Base-by-base conservation (phyloP, 2,888 invertebrate species). In the Lamellibrachia satsuma region DNA sequence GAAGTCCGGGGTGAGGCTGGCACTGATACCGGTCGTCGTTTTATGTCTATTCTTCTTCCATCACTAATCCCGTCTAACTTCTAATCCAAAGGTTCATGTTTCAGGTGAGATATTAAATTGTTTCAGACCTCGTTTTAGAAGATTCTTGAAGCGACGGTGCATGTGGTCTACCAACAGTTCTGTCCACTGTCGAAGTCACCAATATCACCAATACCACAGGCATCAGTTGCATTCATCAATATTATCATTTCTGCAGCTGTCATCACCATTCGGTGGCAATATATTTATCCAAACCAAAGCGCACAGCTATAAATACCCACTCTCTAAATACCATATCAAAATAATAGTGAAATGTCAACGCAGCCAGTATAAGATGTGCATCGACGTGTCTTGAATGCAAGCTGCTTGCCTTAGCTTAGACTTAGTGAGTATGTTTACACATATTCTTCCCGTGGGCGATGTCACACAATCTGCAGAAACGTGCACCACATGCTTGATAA, bases 361-460 rank as follows among this genome's bases (percentile, higher is more conserved):
- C 11, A 22, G 75, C 75, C 75, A 11, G 22, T 75, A 22, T 75
- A 75, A 75, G 75, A 75, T 75, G 75, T 75, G 75, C 75, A 15
- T 75, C 75, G 75, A 75, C 75, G 22, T 75, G n/a, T 75, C 75
- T 75, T 75, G 75, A 75, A 75, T 15, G 75, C 75, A 75, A 75
- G 6, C 15, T 75, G 75, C 6, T 75, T n/a, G 75, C 22, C 75
- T 75, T 0, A n/a, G n/a, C n/a, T n/a, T n/a, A n/a, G n/a, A n/a
- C n/a, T n/a, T n/a, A n/a, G 75, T 75, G 75, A 75, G 75, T 75
- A n/a, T 75, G 75, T 75, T 75, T 75, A 75, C 22, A n/a, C 75
- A 75, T 75, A 55, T 75, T 22, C 22, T 75, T 75, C 75, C 6
- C n/a, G n/a, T 15, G 39, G 39, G 39, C 39, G 39, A 75, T 75